Base-by-base conservation (phyloP, 2,888 invertebrate genomes). In the Nebria brevicollis region DNA sequence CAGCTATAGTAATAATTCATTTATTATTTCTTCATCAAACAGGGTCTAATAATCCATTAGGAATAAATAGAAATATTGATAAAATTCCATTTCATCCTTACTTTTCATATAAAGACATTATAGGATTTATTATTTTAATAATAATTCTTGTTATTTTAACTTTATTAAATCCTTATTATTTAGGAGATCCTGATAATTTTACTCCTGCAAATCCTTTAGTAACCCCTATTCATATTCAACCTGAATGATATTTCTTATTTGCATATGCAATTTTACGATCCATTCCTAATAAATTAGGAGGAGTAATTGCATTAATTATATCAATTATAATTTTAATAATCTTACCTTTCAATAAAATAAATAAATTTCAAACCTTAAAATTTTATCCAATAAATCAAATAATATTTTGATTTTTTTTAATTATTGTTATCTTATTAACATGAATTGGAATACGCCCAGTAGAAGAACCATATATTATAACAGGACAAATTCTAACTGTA, bases 191-290 rank as follows among this genome's bases (percentile, higher is more conserved):
- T 0, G 94, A 94, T 90, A 95, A 95, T 89, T 95, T 94, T 89
- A 93, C 91, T 25, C 92, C 92, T 0, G 94, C 94, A 4, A 94
- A 94, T 84, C 91, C 93, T 0, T 85, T 94, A 90, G 90, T 93
- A 15, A 94, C 94, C 0, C 94, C 95, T 0, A 87, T 91, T 10
- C 94, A 94, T 87, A 95, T 95, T 90, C 94, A 95, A 91, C 95
- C 94, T 72, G 94, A 95, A 91, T 95, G 94, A 92, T 95, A 95
- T 87, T 95, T 94, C 86, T 88, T 95, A 90, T 94, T 94, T 90
- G 94, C 94, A n/a, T 94, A 95, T 87, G 93, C 93, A 34, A 72
- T 92, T 77, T 72, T 93, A 90, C 95, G 95, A 41, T 94, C 94
- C 66, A 94, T 95, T 82, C 95, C 95, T 6, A 95, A 94, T 90